These are phyloP conservation scores for Nannoperca obscura DNA, from an alignment of 2,797 vertebrate genomes.

Conservation along the genomic window DNA sequence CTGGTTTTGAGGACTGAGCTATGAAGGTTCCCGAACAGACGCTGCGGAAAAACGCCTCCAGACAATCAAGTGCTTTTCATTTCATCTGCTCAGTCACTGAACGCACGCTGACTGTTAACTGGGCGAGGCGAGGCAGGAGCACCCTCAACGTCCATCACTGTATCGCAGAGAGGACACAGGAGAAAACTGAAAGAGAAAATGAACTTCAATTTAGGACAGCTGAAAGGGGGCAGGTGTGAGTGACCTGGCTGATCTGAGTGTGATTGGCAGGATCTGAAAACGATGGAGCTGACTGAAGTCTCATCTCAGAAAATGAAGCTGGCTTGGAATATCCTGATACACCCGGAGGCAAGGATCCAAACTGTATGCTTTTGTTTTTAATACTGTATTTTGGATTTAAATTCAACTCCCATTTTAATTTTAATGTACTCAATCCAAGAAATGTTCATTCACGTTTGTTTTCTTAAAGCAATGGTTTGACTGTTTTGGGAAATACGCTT, in stretches of 20 bases:
- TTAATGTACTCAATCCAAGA: not conserved
- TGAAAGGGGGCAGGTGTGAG: constrained; percentile 43
- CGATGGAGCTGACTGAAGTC: constrained; percentile 22
- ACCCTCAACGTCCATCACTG: constrained; percentile 29
- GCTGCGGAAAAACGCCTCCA: constrained; percentile 70
- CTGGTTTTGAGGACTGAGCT: constrained; percentile 63
- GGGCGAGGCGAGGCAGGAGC: constrained; percentile 1
- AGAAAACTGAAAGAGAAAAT: constrained; percentile 32
- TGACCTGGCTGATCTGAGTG: constrained; percentile 28
- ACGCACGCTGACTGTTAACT: constrained; percentile 48
- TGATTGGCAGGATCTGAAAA: constrained; percentile 48
- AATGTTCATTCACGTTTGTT: too few relatives aligned
- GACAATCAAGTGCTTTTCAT: constrained; percentile 64
- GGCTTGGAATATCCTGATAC: not conserved
- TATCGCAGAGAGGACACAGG: constrained; percentile 27
- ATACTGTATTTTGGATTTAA: not conserved
- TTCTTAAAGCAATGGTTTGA: not conserved
- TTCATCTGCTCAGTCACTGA: constrained; percentile 54
- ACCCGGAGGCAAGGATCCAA: not conserved
- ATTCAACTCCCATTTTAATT: not conserved
- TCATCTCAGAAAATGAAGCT: constrained; percentile 7
- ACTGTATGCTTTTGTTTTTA: constrained; percentile 8
- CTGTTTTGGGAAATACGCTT: too few relatives aligned
- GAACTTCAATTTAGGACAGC: constrained; percentile 17
- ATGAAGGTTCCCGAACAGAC: constrained; percentile 64